Percentiles rank a stretch among this genome's conserved stretches.
Conservation (phyloP, 2,797 vertebrate species). For the Acomys russatus region DNA sequence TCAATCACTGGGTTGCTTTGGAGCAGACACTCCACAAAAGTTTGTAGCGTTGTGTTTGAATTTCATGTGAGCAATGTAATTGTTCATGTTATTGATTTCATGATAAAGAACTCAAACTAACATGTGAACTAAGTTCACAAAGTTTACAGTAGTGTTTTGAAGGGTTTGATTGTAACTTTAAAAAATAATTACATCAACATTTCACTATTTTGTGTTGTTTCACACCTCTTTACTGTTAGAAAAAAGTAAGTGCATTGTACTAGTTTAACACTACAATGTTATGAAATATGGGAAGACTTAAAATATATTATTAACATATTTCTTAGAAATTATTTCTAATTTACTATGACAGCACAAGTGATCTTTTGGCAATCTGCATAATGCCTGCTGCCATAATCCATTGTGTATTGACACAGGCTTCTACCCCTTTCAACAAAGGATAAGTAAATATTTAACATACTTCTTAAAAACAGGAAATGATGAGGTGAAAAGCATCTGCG, state of each 20-base stretch:
- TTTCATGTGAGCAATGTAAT: constrained; percentile 42
- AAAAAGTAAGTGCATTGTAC: neutral
- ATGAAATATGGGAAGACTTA: neutral
- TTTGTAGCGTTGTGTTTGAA: constrained; percentile 51
- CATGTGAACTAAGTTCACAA: neutral
- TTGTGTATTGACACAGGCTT: neutral
- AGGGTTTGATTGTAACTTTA: constrained; percentile 58
- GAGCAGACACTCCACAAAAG: neutral
- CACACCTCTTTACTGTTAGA: neutral
- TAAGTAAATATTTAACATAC: neutral
- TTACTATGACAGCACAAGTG: neutral
- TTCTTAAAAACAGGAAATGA: constrained; percentile 53
- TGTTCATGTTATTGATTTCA: constrained; percentile 29
- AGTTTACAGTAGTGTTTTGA: constrained; percentile 61
- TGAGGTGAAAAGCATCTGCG: neutral
- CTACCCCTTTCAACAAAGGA: neutral
- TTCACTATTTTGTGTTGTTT: constrained; percentile 41
- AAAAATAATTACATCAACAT: constrained; percentile 67
- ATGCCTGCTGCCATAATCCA: neutral
- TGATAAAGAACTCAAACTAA: constrained; percentile 38
- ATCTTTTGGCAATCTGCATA: neutral
- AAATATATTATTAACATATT: constrained; percentile 5
- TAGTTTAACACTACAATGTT: neutral
- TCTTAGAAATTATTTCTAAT: neutral
- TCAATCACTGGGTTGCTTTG: neutral